Evolutionary conservation across 2,113 vertebrate species (phyloP).

Genomic region (Clinocottus analis): DNA sequence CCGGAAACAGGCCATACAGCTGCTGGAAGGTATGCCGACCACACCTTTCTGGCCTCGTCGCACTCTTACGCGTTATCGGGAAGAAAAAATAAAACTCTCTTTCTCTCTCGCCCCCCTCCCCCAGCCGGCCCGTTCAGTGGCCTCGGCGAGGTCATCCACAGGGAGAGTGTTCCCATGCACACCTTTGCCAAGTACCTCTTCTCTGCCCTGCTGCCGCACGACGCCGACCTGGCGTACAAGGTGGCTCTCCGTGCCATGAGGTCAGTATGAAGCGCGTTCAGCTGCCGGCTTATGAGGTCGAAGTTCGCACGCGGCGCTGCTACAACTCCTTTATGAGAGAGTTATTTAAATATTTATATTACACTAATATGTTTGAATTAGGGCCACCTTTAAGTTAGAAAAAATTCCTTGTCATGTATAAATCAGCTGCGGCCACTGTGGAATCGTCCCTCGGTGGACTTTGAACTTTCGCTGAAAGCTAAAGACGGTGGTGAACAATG

Average conservation of each 20-base stretch:
- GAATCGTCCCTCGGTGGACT: no score
- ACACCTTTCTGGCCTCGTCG: not conserved
- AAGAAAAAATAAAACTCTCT: not conserved
- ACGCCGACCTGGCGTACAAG: slow-evolving; percentile 96
- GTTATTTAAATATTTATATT: no score
- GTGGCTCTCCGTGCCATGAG: slow-evolving; percentile 97
- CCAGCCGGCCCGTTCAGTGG: slow-evolving; percentile 97
- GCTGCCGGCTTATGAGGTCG: not conserved
- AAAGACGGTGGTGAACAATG: no score
- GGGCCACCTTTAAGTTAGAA: not conserved
- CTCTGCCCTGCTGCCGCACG: slow-evolving; percentile 94
- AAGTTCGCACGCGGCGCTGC: not conserved
- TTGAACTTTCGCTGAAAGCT: not conserved
- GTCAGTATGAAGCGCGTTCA: slow-evolving; percentile 71
- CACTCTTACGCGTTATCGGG: not conserved
- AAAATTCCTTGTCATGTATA: not conserved
- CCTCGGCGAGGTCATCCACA: slow-evolving; percentile 96
- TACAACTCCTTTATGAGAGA: not conserved
- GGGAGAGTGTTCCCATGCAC: slow-evolving; percentile 98
- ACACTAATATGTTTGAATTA: no score
- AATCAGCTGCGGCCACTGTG: no score
- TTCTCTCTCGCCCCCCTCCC: not conserved
- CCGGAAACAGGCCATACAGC: slow-evolving; percentile 92
- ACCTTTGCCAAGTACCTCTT: slow-evolving; percentile 99
- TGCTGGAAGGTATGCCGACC: slow-evolving; percentile 89